phyloP scores from a whole-genome alignment of 2,113 vertebrate genomes.

The Vombatus ursinus region DNA sequence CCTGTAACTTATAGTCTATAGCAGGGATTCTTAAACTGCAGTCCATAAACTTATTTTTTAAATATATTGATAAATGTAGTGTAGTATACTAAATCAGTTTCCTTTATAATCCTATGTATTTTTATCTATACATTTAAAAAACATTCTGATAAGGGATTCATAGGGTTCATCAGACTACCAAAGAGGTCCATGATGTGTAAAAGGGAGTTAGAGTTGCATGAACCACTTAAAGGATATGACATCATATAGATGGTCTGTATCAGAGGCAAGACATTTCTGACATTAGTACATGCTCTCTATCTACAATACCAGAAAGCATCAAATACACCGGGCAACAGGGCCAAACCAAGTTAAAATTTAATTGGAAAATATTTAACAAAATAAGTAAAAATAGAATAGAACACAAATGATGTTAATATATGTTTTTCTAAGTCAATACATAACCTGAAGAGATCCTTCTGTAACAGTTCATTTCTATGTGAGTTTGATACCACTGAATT shows the following conservation, averaged over 20 bases:
- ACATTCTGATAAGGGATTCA: background rate
- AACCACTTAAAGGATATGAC: background rate
- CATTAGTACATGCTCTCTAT: background rate
- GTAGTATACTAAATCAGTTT: background rate
- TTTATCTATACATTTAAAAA: background rate
- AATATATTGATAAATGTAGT: background rate
- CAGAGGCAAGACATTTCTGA: background rate
- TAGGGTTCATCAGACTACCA: background rate
- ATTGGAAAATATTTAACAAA: background rate
- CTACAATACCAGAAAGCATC: background rate
- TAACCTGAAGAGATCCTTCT: background rate
- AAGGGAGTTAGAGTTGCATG: background rate
- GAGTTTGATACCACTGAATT: background rate
- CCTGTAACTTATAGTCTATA: background rate
- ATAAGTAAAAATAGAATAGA: background rate
- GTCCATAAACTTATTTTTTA: background rate
- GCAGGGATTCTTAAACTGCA: background rate
- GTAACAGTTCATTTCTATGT: background rate
- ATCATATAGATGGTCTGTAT: background rate
- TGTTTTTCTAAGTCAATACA: background rate
- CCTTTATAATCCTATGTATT: background rate
- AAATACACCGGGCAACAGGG: background rate
- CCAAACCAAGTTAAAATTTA: background rate
- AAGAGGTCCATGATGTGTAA: background rate
- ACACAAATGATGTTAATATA: background rate